These are phyloP conservation scores for Acanthiza pusilla DNA, from an alignment of 2,797 vertebrate genomes.

Conservation along the genomic window DNA sequence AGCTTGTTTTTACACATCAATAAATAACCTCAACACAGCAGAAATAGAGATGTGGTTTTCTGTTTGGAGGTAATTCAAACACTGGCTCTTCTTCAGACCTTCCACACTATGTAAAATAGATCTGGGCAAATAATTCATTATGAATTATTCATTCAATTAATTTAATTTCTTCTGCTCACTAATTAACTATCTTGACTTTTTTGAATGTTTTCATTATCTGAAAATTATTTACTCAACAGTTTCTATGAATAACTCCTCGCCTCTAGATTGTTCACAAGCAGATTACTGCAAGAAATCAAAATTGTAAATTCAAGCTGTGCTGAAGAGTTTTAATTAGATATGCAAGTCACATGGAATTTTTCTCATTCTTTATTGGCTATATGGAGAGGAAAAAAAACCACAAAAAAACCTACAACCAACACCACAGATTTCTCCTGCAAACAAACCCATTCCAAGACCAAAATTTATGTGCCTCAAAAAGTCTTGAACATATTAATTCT, in stretches of 20 bases:
- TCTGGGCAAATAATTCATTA: constrained; percentile 56
- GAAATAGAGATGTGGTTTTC: constrained; percentile 60
- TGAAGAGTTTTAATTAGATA: constrained; percentile 51
- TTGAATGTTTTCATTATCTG: constrained; percentile 67
- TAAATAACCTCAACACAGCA: constrained; percentile 59
- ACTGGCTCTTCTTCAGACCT: constrained; percentile 56
- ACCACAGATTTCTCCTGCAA: background rate
- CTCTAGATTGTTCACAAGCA: constrained; percentile 59
- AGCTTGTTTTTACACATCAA: constrained; percentile 62
- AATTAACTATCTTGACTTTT: constrained; percentile 69
- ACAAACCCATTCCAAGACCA: background rate
- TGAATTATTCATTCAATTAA: constrained; percentile 71
- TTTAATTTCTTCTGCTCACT: constrained; percentile 64
- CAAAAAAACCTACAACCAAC: background rate
- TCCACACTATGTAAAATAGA: constrained; percentile 37
- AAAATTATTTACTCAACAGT: constrained; percentile 66
- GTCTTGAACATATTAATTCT: background rate
- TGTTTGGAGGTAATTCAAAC: constrained; percentile 60
- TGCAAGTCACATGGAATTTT: background rate
- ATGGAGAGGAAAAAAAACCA: background rate
- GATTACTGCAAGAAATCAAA: constrained; percentile 63
- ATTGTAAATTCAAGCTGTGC: constrained; percentile 54
- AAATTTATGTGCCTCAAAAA: background rate
- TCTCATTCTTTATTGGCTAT: background rate
- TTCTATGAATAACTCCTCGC: constrained; percentile 58